Base-by-base conservation (phyloP, 2,113 vertebrate species). In the Acanthochromis polyacanthus region DNA sequence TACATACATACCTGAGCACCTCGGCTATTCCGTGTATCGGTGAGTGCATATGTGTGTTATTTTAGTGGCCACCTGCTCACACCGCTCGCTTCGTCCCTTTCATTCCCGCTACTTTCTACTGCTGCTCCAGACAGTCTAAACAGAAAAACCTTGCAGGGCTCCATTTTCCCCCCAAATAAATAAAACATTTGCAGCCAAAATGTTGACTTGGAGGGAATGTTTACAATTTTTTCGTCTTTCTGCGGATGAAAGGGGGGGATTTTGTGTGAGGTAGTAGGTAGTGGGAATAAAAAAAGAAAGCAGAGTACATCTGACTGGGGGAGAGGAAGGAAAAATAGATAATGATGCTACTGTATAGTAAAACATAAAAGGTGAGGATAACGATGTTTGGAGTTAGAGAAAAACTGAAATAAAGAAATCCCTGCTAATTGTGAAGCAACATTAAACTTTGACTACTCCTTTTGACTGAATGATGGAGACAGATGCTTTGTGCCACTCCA, bases 401-500 rank as follows among this genome's bases (percentile, higher is more conserved):
- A 62, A 66, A 25, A 14, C 17, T 51, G 8, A 43, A 43, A 71
- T 23, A 4, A 52, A 55, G 1, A 81, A 80, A 38, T 14, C 80
- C 80, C 67, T 23, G 57, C 50, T 71, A 20, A 63, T 70, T 79
- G 89, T 83, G 88, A 88, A 63, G 83, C 64, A 40, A 69, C 61
- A 85, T 91, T 61, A 81, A 85, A 87, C 80, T 77, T 40, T 72
- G 81, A 75, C 71, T 78, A 76, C 85, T 79, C 36, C 68, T 78
- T 74, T 11, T 25, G 62, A 57, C 40, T 81, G 72, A 87, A 62
- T 71, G 81, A 80, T 66, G 61, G 51, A 83, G 80, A 81, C 89
- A 93, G 91, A 93, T 92, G 93, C 78, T 85, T 86, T 80, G 91
- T 80, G 92, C 82, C 87, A 80, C 84, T 82, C 70, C 78, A 40